Base-by-base conservation (phyloP, 2,888 invertebrate genomes). In the Eutolmus rufibarbis region DNA sequence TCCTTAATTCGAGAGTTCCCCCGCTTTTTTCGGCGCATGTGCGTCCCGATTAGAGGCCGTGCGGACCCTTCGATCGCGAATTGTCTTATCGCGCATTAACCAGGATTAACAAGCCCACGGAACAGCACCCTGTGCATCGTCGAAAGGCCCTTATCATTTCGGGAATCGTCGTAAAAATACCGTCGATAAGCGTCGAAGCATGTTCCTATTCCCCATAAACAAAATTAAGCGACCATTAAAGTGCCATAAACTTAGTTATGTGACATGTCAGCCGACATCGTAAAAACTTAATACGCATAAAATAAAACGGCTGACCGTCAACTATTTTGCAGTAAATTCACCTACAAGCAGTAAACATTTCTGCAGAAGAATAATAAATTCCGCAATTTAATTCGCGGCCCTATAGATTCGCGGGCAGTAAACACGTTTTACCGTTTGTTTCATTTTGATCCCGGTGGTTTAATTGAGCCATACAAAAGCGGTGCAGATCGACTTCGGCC, bases 141-240 rank as follows among this genome's bases (percentile, higher is more conserved):
- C 16, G 7, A n/a, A 76, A 79, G 43, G 40, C 23, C 85, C 74
- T 85, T 85, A 43, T 85, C 74, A 74, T 85, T 74, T 85, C 85
- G 46, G 85, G 74, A 90, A 90, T 90, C 90, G 90, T 90, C 91
- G 90, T 91, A 90, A 89, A 89, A 89, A 89, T 90, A 90, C 90
- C 90, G 90, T 90, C 90, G 90, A 91, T 90, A 90, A 89, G 89
- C 89, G 89, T 90, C 89, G 89, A 89, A 89, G 89, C 90, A 89
- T 91, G 91, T 91, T 90, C 90, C 90, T 91, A 91, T 92, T 91
- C 91, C 90, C 91, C 91, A 92, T 92, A 92, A 92, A 92, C 92
- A 92, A 92, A 92, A 92, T 92, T 92, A 92, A 92, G 91, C 92
- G 92, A 91, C 92, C 92, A 92, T 92, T 92, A 92, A 92, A 92